Percentiles rank a stretch among this genome's conserved stretches.
Evolutionary conservation across 2,888 invertebrate genomes (phyloP).

Genomic region (Heliconius ethilla): DNA sequence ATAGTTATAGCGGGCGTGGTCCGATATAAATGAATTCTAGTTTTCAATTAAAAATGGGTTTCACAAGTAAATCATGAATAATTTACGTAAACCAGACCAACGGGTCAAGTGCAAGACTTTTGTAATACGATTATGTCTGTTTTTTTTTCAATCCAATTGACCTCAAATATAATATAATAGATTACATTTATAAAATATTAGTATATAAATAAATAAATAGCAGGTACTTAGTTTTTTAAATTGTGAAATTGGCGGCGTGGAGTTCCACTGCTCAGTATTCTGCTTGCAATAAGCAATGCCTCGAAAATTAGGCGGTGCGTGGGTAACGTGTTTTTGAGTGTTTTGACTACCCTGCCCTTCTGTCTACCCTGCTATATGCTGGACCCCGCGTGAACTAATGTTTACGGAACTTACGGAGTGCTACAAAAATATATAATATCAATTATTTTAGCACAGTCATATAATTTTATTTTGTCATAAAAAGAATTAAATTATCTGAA

Average conservation of each 20-base stretch:
- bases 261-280: too few species aligned
- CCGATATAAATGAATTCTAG: constrained; percentile 7
- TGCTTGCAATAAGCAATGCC: too few species aligned
- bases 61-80: constrained; percentile 24
- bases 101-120: constrained; percentile 44
- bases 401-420: too few species aligned
- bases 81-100: constrained; percentile 41
- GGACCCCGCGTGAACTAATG: background rate
- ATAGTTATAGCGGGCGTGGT: constrained; percentile 11
- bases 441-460: too few species aligned
- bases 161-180: constrained; percentile 14
- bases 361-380: background rate
- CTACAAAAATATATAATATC: too few species aligned
- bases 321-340: too few species aligned
- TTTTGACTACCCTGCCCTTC: background rate
- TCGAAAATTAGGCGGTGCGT: too few species aligned
- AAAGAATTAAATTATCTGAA: too few species aligned
- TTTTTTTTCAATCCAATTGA: constrained; percentile 13
- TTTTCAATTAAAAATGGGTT: constrained; percentile 15
- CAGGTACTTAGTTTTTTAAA: too few species aligned
- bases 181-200: background rate
- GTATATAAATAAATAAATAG: too few species aligned
- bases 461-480: too few species aligned
- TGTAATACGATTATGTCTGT: constrained; percentile 17
- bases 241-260: too few species aligned